Base-by-base conservation (phyloP, 2,113 vertebrate species). In the Natator depressus region DNA sequence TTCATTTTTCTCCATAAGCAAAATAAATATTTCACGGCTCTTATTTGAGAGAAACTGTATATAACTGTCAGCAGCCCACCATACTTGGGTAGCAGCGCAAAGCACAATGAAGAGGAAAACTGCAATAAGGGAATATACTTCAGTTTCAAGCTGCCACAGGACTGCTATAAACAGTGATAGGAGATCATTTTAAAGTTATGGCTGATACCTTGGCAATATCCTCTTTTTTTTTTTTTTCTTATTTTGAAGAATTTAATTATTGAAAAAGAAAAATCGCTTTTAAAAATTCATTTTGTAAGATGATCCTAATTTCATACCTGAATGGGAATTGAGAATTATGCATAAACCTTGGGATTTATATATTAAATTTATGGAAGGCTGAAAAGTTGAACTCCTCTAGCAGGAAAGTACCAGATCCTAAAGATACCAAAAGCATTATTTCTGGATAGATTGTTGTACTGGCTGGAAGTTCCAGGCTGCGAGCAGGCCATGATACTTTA, bases 71-170 rank as follows among this genome's bases (percentile, higher is more conserved):
- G 35, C 17, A 38, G 19, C 35, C 65, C 17, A 10, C 19, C 5
- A 3, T 38, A 38, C 65, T 38, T 22, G n/a, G 8, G n/a, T 72
- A 46, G n/a, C 20, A n/a, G 76, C 89, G 78, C 82, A 46, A 84
- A 80, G 10, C 1, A 3, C 35, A 51, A 31, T 16, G 59, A 84
- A 89, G 49, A 53, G 3, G 35, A 89, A 89, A 57, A 53, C 10
- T 88, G 31, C 75, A 86, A 5, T 75, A 49, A 82, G 46, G 46
- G 78, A 86, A 59, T 38, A 3, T 93, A 55, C 16, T 0, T 1
- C 35, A 91, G 88, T 95, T 92, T 92, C 85, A 87, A 93, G 75
- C 81, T 59, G 87, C 4, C 19, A 16, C 76, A 92, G 27, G 35
- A 92, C 10, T 38, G 35, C 16, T 94, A 69, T 54, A 54, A 85